Percentiles rank a stretch among this genome's conserved stretches.
Evolutionary conservation across 2,888 invertebrate species (phyloP).

Genomic region (Eubasilissa splendida): DNA sequence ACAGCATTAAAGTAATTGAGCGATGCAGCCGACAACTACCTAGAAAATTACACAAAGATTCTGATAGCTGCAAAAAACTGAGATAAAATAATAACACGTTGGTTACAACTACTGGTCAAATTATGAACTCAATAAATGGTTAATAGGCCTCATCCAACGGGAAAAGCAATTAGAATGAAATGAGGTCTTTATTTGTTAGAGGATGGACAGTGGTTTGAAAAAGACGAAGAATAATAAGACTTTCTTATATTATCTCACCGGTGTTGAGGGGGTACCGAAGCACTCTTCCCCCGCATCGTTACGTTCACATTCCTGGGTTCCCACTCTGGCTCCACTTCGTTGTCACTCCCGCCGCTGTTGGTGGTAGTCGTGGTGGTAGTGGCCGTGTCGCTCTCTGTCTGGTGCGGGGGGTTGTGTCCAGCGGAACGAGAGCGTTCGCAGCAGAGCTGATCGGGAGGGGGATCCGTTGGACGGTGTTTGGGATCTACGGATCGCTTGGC

Average conservation of each 20-base stretch:
- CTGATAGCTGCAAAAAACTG: too few species aligned
- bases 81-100: too few species aligned
- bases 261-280: constrained; percentile 56
- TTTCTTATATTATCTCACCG: constrained; percentile 38
- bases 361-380: constrained; percentile 69
- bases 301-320: constrained; percentile 32
- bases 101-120: too few species aligned
- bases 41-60: too few species aligned
- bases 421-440: constrained; percentile 20
- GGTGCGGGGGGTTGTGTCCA: constrained; percentile 24
- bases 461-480: constrained; percentile 62
- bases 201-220: not conserved
- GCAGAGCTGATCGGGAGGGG: not conserved
- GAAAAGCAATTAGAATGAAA: not conserved
- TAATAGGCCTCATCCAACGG: too few species aligned
- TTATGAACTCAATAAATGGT: too few species aligned
- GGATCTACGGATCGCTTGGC: constrained; percentile 63
- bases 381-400: constrained; percentile 64
- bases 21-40: too few species aligned
- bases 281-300: constrained; percentile 51
- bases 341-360: constrained; percentile 65
- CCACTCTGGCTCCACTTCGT: constrained; percentile 51
- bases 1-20: too few species aligned
- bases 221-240: too few species aligned
- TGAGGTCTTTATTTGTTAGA: not conserved